Evolutionary conservation across 2,888 invertebrate species (phyloP), one percentile per base, ranked within the genome.

Genomic region (Biston betularia): DNA sequence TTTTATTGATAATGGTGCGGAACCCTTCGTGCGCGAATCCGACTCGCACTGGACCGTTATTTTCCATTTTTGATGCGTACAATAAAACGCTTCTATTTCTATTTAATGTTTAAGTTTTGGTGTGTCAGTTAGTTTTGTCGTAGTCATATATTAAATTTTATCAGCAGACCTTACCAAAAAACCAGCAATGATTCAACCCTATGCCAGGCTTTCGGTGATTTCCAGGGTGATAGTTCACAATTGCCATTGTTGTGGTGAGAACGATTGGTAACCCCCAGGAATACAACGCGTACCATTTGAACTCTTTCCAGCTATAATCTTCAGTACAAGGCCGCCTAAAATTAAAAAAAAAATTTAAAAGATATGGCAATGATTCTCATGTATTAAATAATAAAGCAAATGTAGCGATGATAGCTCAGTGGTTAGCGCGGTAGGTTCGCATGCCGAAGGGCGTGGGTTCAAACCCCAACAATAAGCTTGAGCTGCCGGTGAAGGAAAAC

Each of bases 131-230:
- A 34, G 12, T n/a, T 6, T 40, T 1, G 11, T 63, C 60, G 35
- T 46, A 4, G 5, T 44, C 12, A 4, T n/a, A n/a, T 44, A n/a
- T 0, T 44, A 44, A n/a, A n/a, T 8, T 6, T n/a, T 1, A 7
- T 14, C 14, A 33, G 5, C 6, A 9, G 9, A 40, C 77, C 83
- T 83, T 79, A 96, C 96, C 89, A 69, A 85, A 83, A 78, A 96
- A 96, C 96, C 96, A 96, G 81, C 96, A 96, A 44, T 83, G 87
- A 9, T 76, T 77, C 11, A 93, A 83, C 3, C 95, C 96, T 50
- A 96, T 94, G 14, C 94, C 93, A 0, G 96, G 96, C 62, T 89
- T 94, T 10, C 88, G 65, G 59, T 95, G 95, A 6, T 81, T 68
- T 0, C 94, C 95, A 0, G 94, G 92, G 0, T 87, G 75, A 70